Conservation (phyloP, 1,140 invertebrate species). For the Manduca sexta region DNA sequence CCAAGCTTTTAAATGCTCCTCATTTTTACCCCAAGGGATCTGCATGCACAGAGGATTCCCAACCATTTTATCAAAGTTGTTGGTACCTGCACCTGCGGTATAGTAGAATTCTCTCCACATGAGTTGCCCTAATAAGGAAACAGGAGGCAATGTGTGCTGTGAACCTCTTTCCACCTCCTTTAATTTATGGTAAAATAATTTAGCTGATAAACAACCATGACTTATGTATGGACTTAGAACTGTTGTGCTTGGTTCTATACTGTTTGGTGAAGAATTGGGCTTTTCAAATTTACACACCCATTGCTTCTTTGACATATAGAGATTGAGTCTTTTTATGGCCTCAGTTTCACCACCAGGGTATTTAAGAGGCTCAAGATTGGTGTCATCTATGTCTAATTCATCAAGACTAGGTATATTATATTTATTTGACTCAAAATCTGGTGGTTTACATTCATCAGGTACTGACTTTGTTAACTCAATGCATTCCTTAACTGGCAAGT, state of each 20-base stretch:
- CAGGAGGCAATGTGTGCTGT: slow-evolving; percentile 75
- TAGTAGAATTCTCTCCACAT: slow-evolving; percentile 88
- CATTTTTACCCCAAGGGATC: slow-evolving; percentile 81
- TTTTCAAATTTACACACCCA: slow-evolving; percentile 85
- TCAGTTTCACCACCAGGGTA: slow-evolving; percentile 82
- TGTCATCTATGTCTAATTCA: slow-evolving; percentile 74
- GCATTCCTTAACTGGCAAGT: slow-evolving; percentile 73
- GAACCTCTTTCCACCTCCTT: slow-evolving; percentile 71
- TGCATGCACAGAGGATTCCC: slow-evolving; percentile 82
- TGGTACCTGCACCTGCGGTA: slow-evolving; percentile 78
- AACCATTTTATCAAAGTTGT: slow-evolving; percentile 83
- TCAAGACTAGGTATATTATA: slow-evolving; percentile 77
- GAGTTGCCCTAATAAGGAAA: slow-evolving; percentile 79
- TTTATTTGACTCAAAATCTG: slow-evolving; percentile 68
- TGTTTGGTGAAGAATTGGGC: slow-evolving; percentile 82
- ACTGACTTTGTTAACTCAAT: slow-evolving; percentile 67
- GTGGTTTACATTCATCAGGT: slow-evolving; percentile 58
- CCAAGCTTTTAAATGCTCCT: slow-evolving; percentile 79
- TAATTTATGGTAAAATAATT: slow-evolving; percentile 78
- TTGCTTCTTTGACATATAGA: slow-evolving; percentile 75
- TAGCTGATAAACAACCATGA: slow-evolving; percentile 82
- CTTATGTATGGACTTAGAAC: slow-evolving; percentile 83
- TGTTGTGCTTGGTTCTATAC: slow-evolving; percentile 81
- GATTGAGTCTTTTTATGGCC: slow-evolving; percentile 76
- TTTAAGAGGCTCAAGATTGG: slow-evolving; percentile 60